Evolutionary conservation across 2,797 vertebrate species (phyloP).

Genomic region (Adrianichthys oophorus): DNA sequence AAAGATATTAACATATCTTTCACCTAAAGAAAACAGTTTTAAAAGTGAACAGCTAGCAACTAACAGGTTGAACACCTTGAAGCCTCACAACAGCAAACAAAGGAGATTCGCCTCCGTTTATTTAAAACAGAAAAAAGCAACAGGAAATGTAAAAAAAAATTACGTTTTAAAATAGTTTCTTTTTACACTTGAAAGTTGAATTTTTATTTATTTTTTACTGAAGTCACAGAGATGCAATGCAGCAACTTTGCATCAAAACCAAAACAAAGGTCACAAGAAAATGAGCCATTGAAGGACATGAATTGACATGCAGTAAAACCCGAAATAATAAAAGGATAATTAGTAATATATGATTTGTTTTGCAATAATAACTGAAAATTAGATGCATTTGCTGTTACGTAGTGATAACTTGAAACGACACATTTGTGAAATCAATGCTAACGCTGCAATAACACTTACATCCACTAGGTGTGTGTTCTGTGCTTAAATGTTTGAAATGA

Average conservation of each 20-base stretch:
- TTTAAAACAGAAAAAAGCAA: conserved; percentile 11
- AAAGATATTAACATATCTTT: conserved; percentile 16
- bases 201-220: conserved; percentile 31
- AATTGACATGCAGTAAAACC: conserved; percentile 41
- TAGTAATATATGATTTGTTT: background rate
- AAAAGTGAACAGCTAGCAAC: conserved; percentile 59
- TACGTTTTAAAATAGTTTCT: conserved; percentile 14
- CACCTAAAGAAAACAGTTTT: conserved; percentile 33
- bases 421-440: background rate
- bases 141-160: conserved; percentile 4
- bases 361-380: too few species aligned
- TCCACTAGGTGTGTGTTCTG: background rate
- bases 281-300: conserved; percentile 39
- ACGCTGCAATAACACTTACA: background rate
- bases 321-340: conserved; percentile 4
- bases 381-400: background rate
- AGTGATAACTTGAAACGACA: background rate
- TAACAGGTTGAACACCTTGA: conserved; percentile 56
- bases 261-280: conserved; percentile 55
- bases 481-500: background rate
- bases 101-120: conserved; percentile 55
- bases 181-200: conserved; percentile 43
- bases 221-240: conserved; percentile 20
- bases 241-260: conserved; percentile 36
- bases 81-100: conserved; percentile 63